These are phyloP conservation scores for Stramonita haemastoma DNA, from an alignment of 2,888 invertebrate genomes.

Conservation along the genomic window DNA sequence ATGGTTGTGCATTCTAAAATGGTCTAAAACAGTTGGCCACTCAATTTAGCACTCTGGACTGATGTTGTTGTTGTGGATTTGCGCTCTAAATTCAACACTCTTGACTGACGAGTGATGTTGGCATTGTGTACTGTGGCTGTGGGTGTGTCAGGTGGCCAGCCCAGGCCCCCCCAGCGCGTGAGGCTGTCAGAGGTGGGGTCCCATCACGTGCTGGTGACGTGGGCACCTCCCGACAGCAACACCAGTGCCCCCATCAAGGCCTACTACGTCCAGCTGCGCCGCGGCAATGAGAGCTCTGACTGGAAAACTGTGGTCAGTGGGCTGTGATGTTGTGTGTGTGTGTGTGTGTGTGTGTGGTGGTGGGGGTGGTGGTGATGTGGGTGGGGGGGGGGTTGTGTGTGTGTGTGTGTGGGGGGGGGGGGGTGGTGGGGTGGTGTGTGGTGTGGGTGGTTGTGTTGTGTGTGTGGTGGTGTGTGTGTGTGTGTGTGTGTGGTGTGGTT, in stretches of 20 bases:
- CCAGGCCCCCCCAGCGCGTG: conserved; percentile 6
- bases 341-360: background rate
- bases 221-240: background rate
- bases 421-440: background rate
- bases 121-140: too few relatives aligned
- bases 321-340: background rate
- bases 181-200: background rate
- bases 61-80: too few relatives aligned
- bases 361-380: background rate
- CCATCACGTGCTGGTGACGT: background rate
- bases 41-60: too few relatives aligned
- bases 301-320: conserved; percentile 22
- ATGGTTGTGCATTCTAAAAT: too few relatives aligned
- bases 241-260: background rate
- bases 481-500: too few relatives aligned
- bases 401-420: background rate
- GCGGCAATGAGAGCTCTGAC: background rate
- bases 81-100: too few relatives aligned
- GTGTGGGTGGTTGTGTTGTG: background rate
- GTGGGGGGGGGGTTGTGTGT: background rate
- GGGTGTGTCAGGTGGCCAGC: background rate
- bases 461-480: background rate
- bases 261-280: conserved; percentile 29
- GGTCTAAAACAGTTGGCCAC: too few relatives aligned
- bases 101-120: background rate